Evolutionary conservation across 2,113 vertebrate species (phyloP).

Genomic region (Odobenus rosmarus): DNA sequence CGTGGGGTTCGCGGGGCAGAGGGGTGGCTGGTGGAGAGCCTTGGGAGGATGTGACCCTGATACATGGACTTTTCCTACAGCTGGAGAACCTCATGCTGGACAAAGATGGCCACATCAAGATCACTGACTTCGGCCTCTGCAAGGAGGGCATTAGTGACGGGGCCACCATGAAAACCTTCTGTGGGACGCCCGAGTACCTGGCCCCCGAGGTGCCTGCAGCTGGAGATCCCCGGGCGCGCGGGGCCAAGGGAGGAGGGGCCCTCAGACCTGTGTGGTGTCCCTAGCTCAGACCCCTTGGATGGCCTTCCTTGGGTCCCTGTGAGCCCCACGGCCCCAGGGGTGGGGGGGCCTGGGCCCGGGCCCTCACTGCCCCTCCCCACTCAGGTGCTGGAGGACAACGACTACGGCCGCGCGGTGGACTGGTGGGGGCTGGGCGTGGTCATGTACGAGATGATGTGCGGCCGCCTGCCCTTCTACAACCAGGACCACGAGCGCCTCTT

Average conservation of each 20-base stretch:
- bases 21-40: background rate
- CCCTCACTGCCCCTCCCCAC: background rate
- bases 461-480: slow-evolving; percentile 96
- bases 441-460: slow-evolving; percentile 98
- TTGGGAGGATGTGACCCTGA: rapidly evolving
- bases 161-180: slow-evolving; percentile 97
- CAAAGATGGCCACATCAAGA: slow-evolving; percentile 97
- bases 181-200: slow-evolving; percentile 95
- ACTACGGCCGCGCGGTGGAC: slow-evolving; percentile 94
- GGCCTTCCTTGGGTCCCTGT: rapidly evolving
- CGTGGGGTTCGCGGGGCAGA: rapidly evolving
- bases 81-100: slow-evolving; percentile 98
- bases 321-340: background rate
- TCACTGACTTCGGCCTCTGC: slow-evolving; percentile 96
- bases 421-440: slow-evolving; percentile 98
- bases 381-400: slow-evolving; percentile 96
- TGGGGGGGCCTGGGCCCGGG: rapidly evolving
- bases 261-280: background rate
- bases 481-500: slow-evolving; percentile 97
- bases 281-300: background rate
- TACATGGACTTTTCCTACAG: slow-evolving; percentile 72
- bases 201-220: slow-evolving; percentile 91
- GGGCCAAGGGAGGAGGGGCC: background rate
- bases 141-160: slow-evolving; percentile 96
- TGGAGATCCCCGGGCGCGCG: background rate